Evolutionary conservation across 2,113 vertebrate genomes (phyloP), one percentile per base, ranked within the genome.

Genomic region (Fregata magnificens): DNA sequence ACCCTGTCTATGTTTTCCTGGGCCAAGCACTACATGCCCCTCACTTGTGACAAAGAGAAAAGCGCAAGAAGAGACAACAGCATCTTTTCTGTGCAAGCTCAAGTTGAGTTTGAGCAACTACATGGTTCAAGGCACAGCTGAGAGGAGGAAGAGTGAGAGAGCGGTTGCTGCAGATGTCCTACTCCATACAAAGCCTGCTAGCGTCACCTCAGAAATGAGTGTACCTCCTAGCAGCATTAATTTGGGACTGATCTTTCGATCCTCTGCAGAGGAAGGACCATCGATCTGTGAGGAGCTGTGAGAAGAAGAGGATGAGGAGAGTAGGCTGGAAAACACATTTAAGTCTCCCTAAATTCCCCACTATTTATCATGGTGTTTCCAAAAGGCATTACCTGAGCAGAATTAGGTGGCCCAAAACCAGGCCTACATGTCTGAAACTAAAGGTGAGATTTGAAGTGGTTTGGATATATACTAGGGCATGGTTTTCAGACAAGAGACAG

Each of bases 381-480:
- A 90, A 76, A 82, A 86, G 20, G 45, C 36, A 19, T 17, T 58
- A 21, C 38, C 28, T 34, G 22, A 25, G n/a, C 38, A 86, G 29
- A 52, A 70, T 38, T 56, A 67, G 4, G 40, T 79, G 40, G 24
- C 90, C 69, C 76, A 78, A 88, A 93, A 52, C 29, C 63, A 86
- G 24, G 34, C 21, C 59, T 56, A 10, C 1, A 0, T 10, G n/a
- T 70, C 77, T 90, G 59, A 80, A 81, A 92, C 11, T 36, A 91
- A 94, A 95, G 50, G 72, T 55, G 59, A 97, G 26, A 42, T 86
- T 69, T 90, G 49, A 95, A 94, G 70, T 53, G 34, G 38, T 90
- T 61, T 76, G 52, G 32, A n/a, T 53, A 49, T 20, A 40, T n/a
- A 69, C 5, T 49, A 69, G 73, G 44, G 19, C 52, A 83, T 4